Conservation (phyloP, 2,113 vertebrate species). For the Oryzias javanicus region DNA sequence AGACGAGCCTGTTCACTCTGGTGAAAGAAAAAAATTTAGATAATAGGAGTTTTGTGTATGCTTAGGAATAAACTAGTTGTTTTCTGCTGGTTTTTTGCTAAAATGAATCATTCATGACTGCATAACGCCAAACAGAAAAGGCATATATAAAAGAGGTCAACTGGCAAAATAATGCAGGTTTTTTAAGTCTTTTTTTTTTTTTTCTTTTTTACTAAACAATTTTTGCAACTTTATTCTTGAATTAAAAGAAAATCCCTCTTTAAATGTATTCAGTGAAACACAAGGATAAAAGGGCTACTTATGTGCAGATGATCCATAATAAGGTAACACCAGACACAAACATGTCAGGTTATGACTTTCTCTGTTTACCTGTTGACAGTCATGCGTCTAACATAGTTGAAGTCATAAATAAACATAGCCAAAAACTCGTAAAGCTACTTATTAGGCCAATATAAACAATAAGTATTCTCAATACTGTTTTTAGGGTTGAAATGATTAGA, state of each 20-base stretch:
- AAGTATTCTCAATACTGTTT: background rate
- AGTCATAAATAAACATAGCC: conserved; percentile 5
- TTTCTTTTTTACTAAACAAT: too few species aligned
- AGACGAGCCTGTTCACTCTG: conserved; percentile 43
- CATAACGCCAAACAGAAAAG: conserved; percentile 6
- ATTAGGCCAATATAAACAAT: background rate
- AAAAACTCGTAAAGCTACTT: conserved; percentile 1
- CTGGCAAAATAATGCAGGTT: background rate
- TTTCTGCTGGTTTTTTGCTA: conserved; percentile 15
- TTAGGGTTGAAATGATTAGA: background rate
- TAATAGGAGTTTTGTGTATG: conserved; percentile 26
- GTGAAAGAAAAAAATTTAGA: conserved; percentile 33
- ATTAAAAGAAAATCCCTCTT: too few species aligned
- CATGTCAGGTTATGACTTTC: background rate
- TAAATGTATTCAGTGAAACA: too few species aligned
- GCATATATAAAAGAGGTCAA: conserved; percentile 1
- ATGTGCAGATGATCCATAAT: too few species aligned
- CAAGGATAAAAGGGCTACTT: too few species aligned
- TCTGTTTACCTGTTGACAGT: conserved; percentile 23
- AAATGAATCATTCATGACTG: conserved; percentile 6
- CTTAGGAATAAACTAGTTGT: conserved; percentile 28
- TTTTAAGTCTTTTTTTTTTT: background rate
- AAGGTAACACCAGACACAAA: background rate
- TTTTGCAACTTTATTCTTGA: too few species aligned
- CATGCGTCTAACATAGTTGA: conserved; percentile 13